Base-by-base conservation (phyloP, 2,888 invertebrate species). In the Dryadula phaetusa region DNA sequence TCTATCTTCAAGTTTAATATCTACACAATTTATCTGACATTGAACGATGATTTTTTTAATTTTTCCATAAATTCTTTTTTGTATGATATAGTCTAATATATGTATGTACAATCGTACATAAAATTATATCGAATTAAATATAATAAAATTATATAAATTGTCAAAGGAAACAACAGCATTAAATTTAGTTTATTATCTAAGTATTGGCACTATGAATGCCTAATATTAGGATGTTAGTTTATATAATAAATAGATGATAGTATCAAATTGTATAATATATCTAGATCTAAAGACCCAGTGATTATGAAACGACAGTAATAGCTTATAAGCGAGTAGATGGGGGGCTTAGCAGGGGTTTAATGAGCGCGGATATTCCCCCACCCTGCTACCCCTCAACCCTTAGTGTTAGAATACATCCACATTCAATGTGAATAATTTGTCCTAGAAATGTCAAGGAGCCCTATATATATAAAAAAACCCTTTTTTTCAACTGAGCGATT, bases 241-340 rank as follows among this genome's bases (percentile, higher is more conserved):
- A 28, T 28, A 16, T 52, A 28, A n/a, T 8, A 49, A 52, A 28
- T 52, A 32, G 10, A 10, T 16, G 0, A 49, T 25, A 25, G 6
- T 49, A 49, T 49, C 10, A 32, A 52, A 32, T 16, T 32, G 16
- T 28, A 52, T 52, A 32, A 16, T 5, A 16, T 52, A 16, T 4
- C 8, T 52, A 16, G 16, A 28, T 52, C 52, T 52, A 52, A 16
- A n/a, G 52, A 52, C 52, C 52, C 52, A 52, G 52, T 32, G 52
- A 52, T 28, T 52, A 47, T n/a, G 28, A 52, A 28, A 52, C 49
- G n/a, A 28, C 28, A 52, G 52, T 52, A 52, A 28, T 52, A 49
- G 28, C 52, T 52, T 32, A 28, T 52, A 52, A 28, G 52, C 28
- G 16, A 52, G 52, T 52, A 52, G 52, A 52, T 28, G 25, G 14